A percentile compares a stretch with the other conserved stretches of the same genome.
phyloP scores from a whole-genome alignment of 2,113 vertebrate species.

The Crotophaga sulcirostris region DNA sequence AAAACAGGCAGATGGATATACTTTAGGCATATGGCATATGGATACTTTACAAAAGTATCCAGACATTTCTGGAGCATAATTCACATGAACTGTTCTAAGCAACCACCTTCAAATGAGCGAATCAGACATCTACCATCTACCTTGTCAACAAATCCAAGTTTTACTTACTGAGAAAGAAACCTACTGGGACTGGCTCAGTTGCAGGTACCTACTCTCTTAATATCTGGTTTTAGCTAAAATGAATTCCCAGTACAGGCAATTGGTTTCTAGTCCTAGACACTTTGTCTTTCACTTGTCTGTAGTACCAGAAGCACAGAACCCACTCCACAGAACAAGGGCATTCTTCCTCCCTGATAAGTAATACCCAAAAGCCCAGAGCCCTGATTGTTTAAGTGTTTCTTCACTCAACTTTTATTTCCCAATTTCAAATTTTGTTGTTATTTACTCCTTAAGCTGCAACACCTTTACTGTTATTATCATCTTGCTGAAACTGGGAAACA shows the following conservation, averaged over 20 bases:
- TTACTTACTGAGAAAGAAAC: background rate
- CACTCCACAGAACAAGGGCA: background rate
- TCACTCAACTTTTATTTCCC: background rate
- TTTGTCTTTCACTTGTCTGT: fast-evolving
- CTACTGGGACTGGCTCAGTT: background rate
- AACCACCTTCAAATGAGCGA: background rate
- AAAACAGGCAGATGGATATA: background rate
- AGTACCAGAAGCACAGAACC: background rate
- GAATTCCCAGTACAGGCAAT: background rate
- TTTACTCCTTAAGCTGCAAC: background rate
- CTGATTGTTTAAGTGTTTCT: background rate
- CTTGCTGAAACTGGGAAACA: background rate
- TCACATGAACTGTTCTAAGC: background rate
- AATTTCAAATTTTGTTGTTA: background rate
- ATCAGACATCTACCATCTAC: background rate
- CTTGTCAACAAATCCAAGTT: background rate
- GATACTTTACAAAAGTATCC: background rate
- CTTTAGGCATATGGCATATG: no score
- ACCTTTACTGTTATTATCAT: background rate
- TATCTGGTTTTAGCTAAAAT: background rate
- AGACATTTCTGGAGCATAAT: background rate
- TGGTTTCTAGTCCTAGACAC: background rate
- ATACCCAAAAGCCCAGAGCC: background rate
- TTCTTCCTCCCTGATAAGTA: background rate
- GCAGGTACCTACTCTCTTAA: background rate